These are phyloP conservation scores for Drosophila anomelani DNA, from an alignment of 2,888 invertebrate genomes.

Conservation along the genomic window DNA sequence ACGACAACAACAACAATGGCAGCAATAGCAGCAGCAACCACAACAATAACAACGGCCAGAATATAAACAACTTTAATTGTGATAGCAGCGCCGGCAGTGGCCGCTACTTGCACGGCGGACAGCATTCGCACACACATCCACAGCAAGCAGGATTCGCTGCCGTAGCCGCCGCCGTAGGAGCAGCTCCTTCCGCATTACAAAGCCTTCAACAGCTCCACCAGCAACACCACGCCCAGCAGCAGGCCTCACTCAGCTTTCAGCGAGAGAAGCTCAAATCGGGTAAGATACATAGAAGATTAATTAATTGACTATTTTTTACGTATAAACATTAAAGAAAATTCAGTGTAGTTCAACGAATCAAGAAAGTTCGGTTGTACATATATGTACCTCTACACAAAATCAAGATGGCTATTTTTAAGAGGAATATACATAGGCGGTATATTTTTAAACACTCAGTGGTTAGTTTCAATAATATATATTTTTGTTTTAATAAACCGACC, in stretches of 20 bases:
- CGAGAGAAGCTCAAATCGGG: slow-evolving; percentile 83
- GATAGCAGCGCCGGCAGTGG: slow-evolving; percentile 71
- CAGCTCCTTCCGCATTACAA: slow-evolving; percentile 83
- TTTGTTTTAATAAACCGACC: no score
- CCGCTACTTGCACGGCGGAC: slow-evolving; percentile 74
- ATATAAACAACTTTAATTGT: slow-evolving; percentile 83
- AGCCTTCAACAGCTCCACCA: slow-evolving; percentile 84
- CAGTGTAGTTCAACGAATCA: no score
- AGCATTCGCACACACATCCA: slow-evolving; percentile 57
- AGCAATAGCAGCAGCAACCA: slow-evolving; percentile 51
- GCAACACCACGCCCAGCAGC: slow-evolving; percentile 84
- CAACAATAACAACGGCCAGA: slow-evolving; percentile 52
- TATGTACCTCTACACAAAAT: no score
- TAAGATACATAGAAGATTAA: slow-evolving; percentile 44
- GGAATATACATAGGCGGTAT: no score
- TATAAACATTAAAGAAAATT: no score
- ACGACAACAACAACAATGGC: slow-evolving; percentile 65
- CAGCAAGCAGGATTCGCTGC: slow-evolving; percentile 79
- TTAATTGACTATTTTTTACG: no score
- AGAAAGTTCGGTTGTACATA: no score
- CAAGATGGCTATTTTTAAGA: no score
- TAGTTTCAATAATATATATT: no score
- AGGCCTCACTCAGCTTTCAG: slow-evolving; percentile 78
- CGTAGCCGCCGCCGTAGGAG: slow-evolving; percentile 71
- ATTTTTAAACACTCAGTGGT: no score